A percentile compares a stretch with the other conserved stretches of the same genome.
These are phyloP conservation scores for Montipora sp. DNA, from an alignment of 64 coral and sea anemone genomes.

Conservation along the genomic window DNA sequence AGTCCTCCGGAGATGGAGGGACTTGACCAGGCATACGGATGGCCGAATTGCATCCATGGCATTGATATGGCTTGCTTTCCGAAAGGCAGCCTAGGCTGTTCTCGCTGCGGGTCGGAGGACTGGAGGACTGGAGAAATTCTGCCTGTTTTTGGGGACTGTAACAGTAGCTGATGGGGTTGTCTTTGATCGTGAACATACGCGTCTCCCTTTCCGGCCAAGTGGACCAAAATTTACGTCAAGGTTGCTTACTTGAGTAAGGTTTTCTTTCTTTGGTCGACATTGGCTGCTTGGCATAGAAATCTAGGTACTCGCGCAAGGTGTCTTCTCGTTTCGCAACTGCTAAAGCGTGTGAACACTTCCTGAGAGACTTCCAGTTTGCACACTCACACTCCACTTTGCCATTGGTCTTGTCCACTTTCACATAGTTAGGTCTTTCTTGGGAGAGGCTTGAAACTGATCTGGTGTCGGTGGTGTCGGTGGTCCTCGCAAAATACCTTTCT, in stretches of 20 bases:
- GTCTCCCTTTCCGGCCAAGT: background rate
- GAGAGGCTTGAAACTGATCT: background rate
- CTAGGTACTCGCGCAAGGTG: background rate
- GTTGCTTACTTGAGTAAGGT: background rate
- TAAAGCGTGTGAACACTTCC: constrained; percentile 13
- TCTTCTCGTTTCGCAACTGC: constrained; percentile 4
- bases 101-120: too few species aligned
- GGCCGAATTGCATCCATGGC: too few species aligned
- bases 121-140: too few species aligned
- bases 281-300: background rate
- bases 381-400: constrained; percentile 16
- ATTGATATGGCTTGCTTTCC: too few species aligned
- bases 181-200: background rate
- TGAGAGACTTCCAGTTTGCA: background rate
- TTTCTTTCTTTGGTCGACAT: background rate
- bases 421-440: constrained; percentile 1
- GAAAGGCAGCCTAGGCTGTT: too few species aligned
- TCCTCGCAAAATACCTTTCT: background rate
- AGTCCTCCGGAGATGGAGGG: too few species aligned
- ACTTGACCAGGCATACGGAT: too few species aligned
- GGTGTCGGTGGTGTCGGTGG: background rate
- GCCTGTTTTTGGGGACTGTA: background rate
- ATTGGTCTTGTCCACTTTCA: background rate
- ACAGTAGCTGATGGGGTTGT: constrained; percentile 17
- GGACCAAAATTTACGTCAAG: background rate